Conservation (phyloP, 2,797 vertebrate species). For the Brotula barbata region DNA sequence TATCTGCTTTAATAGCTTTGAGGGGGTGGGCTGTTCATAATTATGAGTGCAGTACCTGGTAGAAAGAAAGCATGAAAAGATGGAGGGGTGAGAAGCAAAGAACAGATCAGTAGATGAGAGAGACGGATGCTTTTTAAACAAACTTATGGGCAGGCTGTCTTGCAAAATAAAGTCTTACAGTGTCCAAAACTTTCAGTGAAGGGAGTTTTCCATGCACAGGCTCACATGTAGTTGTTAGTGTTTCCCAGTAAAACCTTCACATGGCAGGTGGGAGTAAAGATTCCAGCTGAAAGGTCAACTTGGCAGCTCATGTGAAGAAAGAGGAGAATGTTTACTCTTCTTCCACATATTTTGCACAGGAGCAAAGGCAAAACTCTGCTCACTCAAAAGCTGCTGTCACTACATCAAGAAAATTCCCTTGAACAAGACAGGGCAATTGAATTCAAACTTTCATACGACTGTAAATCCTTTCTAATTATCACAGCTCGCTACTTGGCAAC, state of each 20-base stretch:
- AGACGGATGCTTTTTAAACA: too few species aligned
- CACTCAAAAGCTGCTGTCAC: constrained; percentile 19
- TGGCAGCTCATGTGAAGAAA: constrained; percentile 2
- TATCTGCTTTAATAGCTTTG: constrained; percentile 37
- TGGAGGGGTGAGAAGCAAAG: background rate
- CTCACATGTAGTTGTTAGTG: background rate
- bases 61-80: background rate
- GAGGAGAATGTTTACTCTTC: constrained; percentile 13
- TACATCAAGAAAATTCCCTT: constrained; percentile 31
- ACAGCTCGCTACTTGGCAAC: constrained; percentile 41
- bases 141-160: too few species aligned
- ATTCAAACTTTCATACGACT: constrained; percentile 37
- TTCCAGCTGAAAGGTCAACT: constrained; percentile 1
- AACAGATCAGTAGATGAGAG: background rate
- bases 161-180: background rate
- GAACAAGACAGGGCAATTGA: constrained; percentile 43
- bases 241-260: constrained; percentile 1
- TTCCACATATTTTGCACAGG: constrained; percentile 12
- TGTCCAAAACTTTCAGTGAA: background rate
- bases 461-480: constrained; percentile 56
- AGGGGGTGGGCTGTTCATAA: constrained; percentile 22
- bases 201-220: background rate
- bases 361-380: constrained; percentile 16
- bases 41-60: constrained; percentile 13
- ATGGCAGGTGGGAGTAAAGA: constrained; percentile 9